A percentile compares a stretch with the other conserved stretches of the same genome.
Conservation (phyloP, 1,140 invertebrate genomes). For the Maconellicoccus hirsutus region DNA sequence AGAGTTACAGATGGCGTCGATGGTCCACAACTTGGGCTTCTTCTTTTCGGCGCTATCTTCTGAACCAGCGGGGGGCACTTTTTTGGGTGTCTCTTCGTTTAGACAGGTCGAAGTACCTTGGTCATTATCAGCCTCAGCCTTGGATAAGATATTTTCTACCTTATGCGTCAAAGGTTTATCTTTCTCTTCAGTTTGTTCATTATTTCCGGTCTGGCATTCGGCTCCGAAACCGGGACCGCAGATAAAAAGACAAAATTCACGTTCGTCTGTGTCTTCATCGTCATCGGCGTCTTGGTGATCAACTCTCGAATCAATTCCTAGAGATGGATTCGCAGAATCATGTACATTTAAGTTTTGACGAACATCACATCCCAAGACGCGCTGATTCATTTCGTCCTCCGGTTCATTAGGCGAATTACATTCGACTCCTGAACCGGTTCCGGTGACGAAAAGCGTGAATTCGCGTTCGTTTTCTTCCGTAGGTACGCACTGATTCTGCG, state of each 20-base stretch:
- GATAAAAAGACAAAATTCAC: neutral
- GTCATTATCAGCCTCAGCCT: neutral
- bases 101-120: neutral
- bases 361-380: too few relatives aligned
- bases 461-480: constrained; percentile 40
- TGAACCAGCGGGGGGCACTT: neutral
- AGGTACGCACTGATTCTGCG: too few relatives aligned
- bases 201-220: constrained; percentile 20
- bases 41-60: constrained; percentile 24
- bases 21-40: constrained; percentile 32
- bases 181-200: constrained; percentile 42
- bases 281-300: too few relatives aligned
- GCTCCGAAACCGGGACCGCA: constrained; percentile 33
- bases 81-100: constrained; percentile 13
- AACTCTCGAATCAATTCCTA: too few relatives aligned
- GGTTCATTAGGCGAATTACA: too few relatives aligned
- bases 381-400: too few relatives aligned
- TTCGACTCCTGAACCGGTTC: constrained; percentile 43
- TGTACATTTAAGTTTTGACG: too few relatives aligned
- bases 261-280: constrained; percentile 38
- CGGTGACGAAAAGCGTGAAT: constrained; percentile 41
- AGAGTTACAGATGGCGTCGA: constrained; percentile 31
- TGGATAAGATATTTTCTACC: neutral
- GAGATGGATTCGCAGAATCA: too few relatives aligned
- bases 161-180: constrained; percentile 15